Conservation (phyloP, 30 jellyfish, hydroid and myxozoan genomes). For the Aurelia aurita region DNA sequence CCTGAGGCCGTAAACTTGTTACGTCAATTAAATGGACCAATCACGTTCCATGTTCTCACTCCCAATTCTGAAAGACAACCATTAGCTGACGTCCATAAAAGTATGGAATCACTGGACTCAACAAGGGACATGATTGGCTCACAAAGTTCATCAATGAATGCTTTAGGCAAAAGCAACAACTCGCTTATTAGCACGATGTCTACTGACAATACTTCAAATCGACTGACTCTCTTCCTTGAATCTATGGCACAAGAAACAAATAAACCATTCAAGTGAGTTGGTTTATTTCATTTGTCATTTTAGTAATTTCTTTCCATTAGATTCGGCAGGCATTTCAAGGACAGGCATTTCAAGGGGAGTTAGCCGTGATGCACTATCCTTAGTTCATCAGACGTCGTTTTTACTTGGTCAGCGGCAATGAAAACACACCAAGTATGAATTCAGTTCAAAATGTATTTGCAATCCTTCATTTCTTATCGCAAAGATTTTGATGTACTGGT, state of each 20-base stretch:
- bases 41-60: constrained; percentile 67
- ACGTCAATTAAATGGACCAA: constrained; percentile 72
- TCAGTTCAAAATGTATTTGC: too few relatives aligned
- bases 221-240: constrained; percentile 44
- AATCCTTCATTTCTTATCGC: too few relatives aligned
- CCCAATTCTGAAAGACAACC: constrained; percentile 62
- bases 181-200: constrained; percentile 37
- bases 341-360: too few relatives aligned
- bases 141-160: constrained; percentile 35
- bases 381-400: too few relatives aligned
- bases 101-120: constrained; percentile 21
- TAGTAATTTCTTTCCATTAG: neutral
- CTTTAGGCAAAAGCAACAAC: constrained; percentile 33
- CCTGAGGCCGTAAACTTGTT: constrained; percentile 44
- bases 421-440: too few relatives aligned
- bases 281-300: neutral
- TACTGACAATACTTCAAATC: constrained; percentile 34
- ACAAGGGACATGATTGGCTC: constrained; percentile 5
- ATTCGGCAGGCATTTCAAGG: too few relatives aligned
- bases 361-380: too few relatives aligned
- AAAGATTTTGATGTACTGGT: too few relatives aligned
- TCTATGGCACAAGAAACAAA: constrained; percentile 19
- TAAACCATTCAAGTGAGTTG: constrained; percentile 20
- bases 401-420: too few relatives aligned
- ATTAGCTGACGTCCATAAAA: neutral